These are phyloP conservation scores for Coenobita brevimanus DNA, from an alignment of 1,140 invertebrate genomes.

Conservation along the genomic window DNA sequence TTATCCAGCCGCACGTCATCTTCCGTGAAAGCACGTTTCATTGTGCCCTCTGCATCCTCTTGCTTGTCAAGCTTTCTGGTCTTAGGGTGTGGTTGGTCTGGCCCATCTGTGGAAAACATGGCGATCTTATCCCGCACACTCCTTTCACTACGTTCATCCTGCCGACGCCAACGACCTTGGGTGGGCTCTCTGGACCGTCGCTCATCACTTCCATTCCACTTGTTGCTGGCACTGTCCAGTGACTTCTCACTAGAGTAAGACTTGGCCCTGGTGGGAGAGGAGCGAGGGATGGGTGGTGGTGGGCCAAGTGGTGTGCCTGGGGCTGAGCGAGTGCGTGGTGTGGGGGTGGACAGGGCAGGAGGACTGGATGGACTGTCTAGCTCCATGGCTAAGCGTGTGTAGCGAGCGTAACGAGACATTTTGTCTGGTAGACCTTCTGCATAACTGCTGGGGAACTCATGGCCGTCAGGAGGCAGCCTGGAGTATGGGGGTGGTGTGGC, in stretches of 20 bases:
- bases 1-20: slow-evolving; percentile 57
- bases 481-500: slow-evolving; percentile 74
- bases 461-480: slow-evolving; percentile 88
- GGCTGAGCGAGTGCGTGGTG: slow-evolving; percentile 48
- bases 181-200: slow-evolving; percentile 37
- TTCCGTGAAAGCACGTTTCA: slow-evolving; percentile 62
- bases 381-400: slow-evolving; percentile 59
- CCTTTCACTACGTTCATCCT: slow-evolving; percentile 79
- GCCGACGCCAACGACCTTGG: slow-evolving; percentile 61
- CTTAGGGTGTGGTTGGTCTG: slow-evolving; percentile 72
- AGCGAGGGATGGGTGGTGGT: slow-evolving; percentile 49
- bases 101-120: slow-evolving; percentile 82
- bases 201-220: slow-evolving; percentile 38
- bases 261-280: slow-evolving; percentile 51
- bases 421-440: slow-evolving; percentile 76
- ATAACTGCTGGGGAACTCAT: slow-evolving; percentile 87
- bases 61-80: slow-evolving; percentile 76
- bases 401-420: slow-evolving; percentile 53
- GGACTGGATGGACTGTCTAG: slow-evolving; percentile 69
- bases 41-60: slow-evolving; percentile 74
- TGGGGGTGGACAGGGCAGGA: slow-evolving; percentile 35
- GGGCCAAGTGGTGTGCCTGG: slow-evolving; percentile 51
- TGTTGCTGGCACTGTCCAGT: slow-evolving; percentile 35
- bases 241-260: slow-evolving; percentile 61
- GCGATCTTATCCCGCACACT: slow-evolving; percentile 91